Evolutionary conservation across 2,113 vertebrate genomes (phyloP).

Genomic region (Corythaeola cristata): DNA sequence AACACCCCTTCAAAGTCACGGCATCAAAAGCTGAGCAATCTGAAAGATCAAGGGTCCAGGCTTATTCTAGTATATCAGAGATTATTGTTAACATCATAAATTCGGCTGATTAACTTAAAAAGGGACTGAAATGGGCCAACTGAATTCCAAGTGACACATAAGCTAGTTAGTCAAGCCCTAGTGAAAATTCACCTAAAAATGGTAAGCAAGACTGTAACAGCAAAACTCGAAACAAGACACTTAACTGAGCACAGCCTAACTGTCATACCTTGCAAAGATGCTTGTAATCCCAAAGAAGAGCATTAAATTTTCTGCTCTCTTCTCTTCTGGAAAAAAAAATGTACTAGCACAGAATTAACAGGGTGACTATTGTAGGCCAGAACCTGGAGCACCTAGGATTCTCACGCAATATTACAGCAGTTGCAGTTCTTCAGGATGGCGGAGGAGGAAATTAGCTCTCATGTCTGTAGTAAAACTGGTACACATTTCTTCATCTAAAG

Average conservation of each 20-base stretch:
- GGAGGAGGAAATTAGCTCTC: background rate
- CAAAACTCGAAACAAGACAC: background rate
- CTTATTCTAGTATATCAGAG: background rate
- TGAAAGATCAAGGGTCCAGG: slow-evolving; percentile 12
- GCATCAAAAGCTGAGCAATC: slow-evolving; percentile 28
- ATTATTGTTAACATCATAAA: slow-evolving; percentile 17
- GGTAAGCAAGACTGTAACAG: background rate
- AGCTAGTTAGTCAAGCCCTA: background rate
- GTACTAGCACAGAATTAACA: background rate
- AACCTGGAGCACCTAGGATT: background rate
- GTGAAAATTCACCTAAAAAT: background rate
- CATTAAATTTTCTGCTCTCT: background rate
- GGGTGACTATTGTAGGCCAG: background rate
- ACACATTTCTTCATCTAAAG: background rate
- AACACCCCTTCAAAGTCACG: background rate
- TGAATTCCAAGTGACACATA: background rate
- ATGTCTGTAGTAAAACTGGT: background rate
- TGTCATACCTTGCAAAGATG: background rate
- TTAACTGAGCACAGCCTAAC: background rate
- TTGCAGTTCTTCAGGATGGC: background rate
- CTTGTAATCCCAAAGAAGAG: background rate
- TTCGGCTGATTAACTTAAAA: background rate
- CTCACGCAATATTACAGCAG: background rate
- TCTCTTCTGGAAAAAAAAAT: background rate
- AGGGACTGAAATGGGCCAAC: background rate